Conservation (phyloP, 2,888 invertebrate genomes). For the Acanthosepion pharaonis region DNA sequence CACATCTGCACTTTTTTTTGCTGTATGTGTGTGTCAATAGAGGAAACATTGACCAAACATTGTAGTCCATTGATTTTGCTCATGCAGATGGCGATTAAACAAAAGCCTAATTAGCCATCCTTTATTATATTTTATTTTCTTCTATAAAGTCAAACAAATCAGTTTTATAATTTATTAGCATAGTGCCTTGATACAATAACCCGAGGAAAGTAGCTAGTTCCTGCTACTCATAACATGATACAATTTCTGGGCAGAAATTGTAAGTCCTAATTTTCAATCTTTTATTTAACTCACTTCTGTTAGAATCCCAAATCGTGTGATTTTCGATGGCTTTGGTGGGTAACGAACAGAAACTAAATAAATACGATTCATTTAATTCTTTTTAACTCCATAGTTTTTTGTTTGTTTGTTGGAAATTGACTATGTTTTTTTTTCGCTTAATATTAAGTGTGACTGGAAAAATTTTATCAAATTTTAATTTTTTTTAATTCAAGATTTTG, state of each 20-base stretch:
- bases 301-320: not conserved
- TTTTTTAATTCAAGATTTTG: not conserved
- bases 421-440: no score
- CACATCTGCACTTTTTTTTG: no score
- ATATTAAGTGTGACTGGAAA: not conserved
- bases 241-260: not conserved
- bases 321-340: not conserved
- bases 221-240: not conserved
- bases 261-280: not conserved
- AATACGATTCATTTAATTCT: not conserved
- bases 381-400: not conserved
- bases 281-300: not conserved
- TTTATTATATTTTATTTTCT: not conserved
- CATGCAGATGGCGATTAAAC: not conserved
- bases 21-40: not conserved
- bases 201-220: not conserved
- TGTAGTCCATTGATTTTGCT: not conserved
- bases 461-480: not conserved
- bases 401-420: not conserved
- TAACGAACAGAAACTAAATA: not conserved
- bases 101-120: not conserved
- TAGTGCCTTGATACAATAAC: conserved; percentile 33
- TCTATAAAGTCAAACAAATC: conserved; percentile 12
- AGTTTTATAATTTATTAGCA: not conserved
- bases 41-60: not conserved